Conservation (phyloP, 2,797 vertebrate genomes). For the Sebastes minor region DNA sequence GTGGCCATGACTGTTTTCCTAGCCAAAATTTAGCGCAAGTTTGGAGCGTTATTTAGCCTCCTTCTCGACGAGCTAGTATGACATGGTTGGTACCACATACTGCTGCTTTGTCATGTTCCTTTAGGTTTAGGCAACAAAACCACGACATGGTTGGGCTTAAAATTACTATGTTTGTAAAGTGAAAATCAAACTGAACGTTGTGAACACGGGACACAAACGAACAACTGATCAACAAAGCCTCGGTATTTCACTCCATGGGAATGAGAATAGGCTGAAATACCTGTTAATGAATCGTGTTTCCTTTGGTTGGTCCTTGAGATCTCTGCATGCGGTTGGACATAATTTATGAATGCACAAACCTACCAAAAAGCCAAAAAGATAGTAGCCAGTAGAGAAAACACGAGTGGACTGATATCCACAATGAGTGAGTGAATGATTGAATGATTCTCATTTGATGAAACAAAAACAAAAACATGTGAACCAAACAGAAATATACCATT, state of each 20-base stretch:
- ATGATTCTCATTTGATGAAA: neutral
- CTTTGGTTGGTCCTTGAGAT: neutral
- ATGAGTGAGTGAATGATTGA: neutral
- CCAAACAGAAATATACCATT: neutral
- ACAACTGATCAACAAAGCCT: too few species aligned
- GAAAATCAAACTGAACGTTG: too few species aligned
- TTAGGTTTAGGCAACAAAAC: too few species aligned
- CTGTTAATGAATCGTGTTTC: neutral
- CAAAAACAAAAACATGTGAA: neutral
- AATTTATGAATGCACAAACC: neutral
- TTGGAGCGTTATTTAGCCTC: too few species aligned
- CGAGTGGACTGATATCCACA: neutral
- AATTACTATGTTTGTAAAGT: too few species aligned
- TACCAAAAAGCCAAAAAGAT: neutral
- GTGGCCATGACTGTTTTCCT: too few species aligned
- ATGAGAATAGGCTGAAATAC: neutral
- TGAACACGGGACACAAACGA: too few species aligned
- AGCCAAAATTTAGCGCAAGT: too few species aligned
- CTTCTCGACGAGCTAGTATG: too few species aligned
- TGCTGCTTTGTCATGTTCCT: too few species aligned
- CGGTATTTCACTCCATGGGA: rapidly evolving
- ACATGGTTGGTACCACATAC: too few species aligned
- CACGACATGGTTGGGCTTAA: too few species aligned
- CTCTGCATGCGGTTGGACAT: neutral
- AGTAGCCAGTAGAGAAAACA: neutral